Evolutionary conservation across 2,797 vertebrate species (phyloP).

Genomic region (Xyrichtys novacula): DNA sequence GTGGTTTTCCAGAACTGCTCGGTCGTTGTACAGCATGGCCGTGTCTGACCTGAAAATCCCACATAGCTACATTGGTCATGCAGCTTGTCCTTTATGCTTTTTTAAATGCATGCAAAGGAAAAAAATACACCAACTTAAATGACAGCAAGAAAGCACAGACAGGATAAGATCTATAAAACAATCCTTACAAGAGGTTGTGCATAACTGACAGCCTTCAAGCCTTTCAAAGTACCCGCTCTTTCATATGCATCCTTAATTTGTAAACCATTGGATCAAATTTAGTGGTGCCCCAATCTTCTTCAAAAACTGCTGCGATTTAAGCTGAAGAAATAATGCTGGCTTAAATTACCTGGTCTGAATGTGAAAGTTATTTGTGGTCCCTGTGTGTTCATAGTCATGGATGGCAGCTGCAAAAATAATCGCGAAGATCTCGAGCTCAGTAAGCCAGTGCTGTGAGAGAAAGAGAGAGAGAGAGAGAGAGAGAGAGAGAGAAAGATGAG

Average conservation of each 20-base stretch:
- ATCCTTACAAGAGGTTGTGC: too few species aligned
- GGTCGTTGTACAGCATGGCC: constrained; percentile 95
- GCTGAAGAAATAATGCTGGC: background rate
- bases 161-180: too few species aligned
- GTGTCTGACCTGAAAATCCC: constrained; percentile 88
- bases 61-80: constrained; percentile 4
- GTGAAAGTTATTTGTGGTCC: constrained; percentile 98
- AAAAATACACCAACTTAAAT: background rate
- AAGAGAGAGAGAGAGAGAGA: constrained; percentile 46
- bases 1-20: constrained; percentile 94
- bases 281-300: too few species aligned
- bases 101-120: background rate
- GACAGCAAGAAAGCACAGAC: background rate
- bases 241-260: too few species aligned
- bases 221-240: too few species aligned
- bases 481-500: constrained; percentile 14
- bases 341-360: constrained; percentile 90
- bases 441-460: constrained; percentile 92
- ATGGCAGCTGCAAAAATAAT: constrained; percentile 96
- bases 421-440: constrained; percentile 96
- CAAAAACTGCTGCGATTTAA: background rate
- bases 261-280: too few species aligned
- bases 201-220: too few species aligned
- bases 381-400: constrained; percentile 96
- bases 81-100: background rate